Evolutionary conservation across 2,888 invertebrate genomes (phyloP).

Genomic region (Clitarchus hookeri): DNA sequence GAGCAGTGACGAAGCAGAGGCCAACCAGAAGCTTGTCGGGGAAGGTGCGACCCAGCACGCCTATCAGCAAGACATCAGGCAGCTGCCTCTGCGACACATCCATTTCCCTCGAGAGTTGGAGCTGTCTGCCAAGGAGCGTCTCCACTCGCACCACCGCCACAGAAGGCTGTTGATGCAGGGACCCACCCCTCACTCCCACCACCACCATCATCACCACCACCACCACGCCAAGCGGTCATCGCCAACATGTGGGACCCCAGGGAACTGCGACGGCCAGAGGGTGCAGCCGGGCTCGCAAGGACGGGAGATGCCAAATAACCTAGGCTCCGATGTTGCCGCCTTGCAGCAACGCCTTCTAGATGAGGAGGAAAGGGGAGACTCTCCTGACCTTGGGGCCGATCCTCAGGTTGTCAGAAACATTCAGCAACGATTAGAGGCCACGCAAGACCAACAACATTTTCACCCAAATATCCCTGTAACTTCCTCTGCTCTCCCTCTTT

Average conservation of each 20-base stretch:
- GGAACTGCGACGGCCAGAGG: slow-evolving; percentile 27
- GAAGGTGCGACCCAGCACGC: slow-evolving; percentile 21
- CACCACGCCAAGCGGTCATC: slow-evolving; percentile 31
- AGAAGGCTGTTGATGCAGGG: slow-evolving; percentile 23
- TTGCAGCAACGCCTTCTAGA: slow-evolving; percentile 20
- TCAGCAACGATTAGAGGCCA: not conserved
- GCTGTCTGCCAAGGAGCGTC: slow-evolving; percentile 72
- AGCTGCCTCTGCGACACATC: slow-evolving; percentile 62
- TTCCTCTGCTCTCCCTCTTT: slow-evolving; percentile 25
- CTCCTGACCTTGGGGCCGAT: not conserved
- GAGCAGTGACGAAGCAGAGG: slow-evolving; percentile 69
- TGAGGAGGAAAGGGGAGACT: not conserved
- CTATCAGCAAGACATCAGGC: slow-evolving; percentile 7
- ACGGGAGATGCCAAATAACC: slow-evolving; percentile 35
- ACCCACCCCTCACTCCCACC: slow-evolving; percentile 32
- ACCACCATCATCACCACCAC: slow-evolving; percentile 39
- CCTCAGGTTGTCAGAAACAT: not conserved
- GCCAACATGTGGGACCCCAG: slow-evolving; percentile 30
- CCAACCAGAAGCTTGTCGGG: slow-evolving; percentile 25
- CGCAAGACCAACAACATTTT: slow-evolving; percentile 49
- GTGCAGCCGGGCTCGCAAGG: slow-evolving; percentile 30
- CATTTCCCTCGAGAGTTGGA: slow-evolving; percentile 76
- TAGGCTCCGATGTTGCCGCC: slow-evolving; percentile 27
- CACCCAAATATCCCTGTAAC: slow-evolving; percentile 57
- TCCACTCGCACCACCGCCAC: slow-evolving; percentile 27